These are phyloP conservation scores for Eleginops maclovinus DNA, from an alignment of 2,113 vertebrate species.

Conservation along the genomic window DNA sequence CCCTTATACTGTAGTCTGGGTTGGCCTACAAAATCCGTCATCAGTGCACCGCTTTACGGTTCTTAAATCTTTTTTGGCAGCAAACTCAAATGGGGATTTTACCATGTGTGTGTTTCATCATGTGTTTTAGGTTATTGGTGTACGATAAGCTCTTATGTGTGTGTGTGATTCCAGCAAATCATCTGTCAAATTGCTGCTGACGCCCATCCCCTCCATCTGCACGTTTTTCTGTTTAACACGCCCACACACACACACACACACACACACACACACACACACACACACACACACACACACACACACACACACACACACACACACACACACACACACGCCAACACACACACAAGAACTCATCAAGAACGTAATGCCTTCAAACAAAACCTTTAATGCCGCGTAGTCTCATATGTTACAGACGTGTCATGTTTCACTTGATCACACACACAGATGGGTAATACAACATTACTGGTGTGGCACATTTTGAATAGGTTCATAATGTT, in stretches of 20 bases:
- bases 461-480: slow-evolving; percentile 60
- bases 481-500: slow-evolving; percentile 76
- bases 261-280: no score
- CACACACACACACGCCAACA: no score
- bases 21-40: no score
- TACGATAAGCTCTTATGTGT: slow-evolving; percentile 19
- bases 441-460: slow-evolving; percentile 65
- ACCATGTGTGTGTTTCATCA: background rate
- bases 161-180: slow-evolving; percentile 41
- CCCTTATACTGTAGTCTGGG: no score
- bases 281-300: no score
- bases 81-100: slow-evolving; percentile 55
- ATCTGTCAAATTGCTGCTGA: slow-evolving; percentile 37
- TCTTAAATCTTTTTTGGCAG: slow-evolving; percentile 26
- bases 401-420: slow-evolving; percentile 36
- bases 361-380: slow-evolving; percentile 34
- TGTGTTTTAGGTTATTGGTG: background rate
- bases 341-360: slow-evolving; percentile 26
- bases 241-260: slow-evolving; percentile 18
- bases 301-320: no score
- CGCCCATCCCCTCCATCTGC: slow-evolving; percentile 24
- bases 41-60: background rate
- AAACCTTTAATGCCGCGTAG: slow-evolving; percentile 41
- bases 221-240: slow-evolving; percentile 4
- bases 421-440: slow-evolving; percentile 58